A percentile compares a stretch with the other conserved stretches of the same genome.
Evolutionary conservation across 2,888 invertebrate species (phyloP).

Genomic region (Metalampra italica): DNA sequence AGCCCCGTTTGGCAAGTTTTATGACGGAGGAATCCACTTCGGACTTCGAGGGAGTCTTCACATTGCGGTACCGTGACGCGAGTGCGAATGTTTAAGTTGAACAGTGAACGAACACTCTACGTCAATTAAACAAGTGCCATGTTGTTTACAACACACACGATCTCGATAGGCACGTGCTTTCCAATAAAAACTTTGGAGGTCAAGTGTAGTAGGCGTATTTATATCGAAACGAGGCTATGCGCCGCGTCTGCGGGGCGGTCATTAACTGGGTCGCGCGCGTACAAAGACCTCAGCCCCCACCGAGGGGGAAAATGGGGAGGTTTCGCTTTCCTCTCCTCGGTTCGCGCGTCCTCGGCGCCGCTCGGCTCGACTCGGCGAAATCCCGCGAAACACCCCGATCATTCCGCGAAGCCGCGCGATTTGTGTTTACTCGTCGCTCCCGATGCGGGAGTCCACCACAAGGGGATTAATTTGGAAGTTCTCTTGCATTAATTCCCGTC

Average conservation of each 20-base stretch:
- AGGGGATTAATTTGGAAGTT: conserved; percentile 69
- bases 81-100: conserved; percentile 4
- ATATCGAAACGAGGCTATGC: conserved; percentile 72
- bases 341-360: conserved; percentile 22
- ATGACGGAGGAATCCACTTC: neutral
- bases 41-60: neutral
- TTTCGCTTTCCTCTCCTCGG: conserved; percentile 59
- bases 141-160: conserved; percentile 62
- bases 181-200: conserved; percentile 78
- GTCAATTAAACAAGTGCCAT: conserved; percentile 26
- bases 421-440: conserved; percentile 57
- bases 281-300: conserved; percentile 65
- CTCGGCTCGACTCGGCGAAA: conserved; percentile 27
- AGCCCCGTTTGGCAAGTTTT: conserved; percentile 17
- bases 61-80: neutral
- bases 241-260: conserved; percentile 72
- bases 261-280: conserved; percentile 76
- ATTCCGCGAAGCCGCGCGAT: conserved; percentile 49
- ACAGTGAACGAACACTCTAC: conserved; percentile 20
- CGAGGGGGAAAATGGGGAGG: conserved; percentile 53
- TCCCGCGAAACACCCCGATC: conserved; percentile 45
- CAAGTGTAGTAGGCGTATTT: conserved; percentile 79
- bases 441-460: conserved; percentile 51
- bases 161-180: conserved; percentile 71
- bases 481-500: conserved; percentile 51